These are phyloP conservation scores for Lagria hirta DNA, from an alignment of 2,888 invertebrate species.

Conservation along the genomic window DNA sequence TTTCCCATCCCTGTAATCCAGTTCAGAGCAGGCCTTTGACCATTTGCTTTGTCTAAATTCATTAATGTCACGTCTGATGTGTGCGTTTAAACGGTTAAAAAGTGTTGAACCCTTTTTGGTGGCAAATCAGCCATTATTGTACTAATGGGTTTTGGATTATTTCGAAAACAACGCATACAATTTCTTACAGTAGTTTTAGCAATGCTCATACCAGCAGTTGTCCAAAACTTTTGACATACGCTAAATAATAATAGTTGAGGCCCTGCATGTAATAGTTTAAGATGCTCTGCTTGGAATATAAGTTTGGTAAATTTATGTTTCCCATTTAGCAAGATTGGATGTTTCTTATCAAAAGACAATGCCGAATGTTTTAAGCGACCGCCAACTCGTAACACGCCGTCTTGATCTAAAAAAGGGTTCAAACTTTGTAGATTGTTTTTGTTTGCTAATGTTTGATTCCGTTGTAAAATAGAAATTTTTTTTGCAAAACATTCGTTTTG, in stretches of 20 bases:
- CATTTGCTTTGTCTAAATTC: no score
- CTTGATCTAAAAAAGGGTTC: constrained; percentile 34
- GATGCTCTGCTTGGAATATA: constrained; percentile 32
- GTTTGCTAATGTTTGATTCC: constrained; percentile 7
- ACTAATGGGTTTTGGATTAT: no score
- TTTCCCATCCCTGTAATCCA: background rate
- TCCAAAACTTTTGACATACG: no score
- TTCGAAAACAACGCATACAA: no score
- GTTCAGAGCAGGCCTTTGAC: background rate
- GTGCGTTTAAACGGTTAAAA: no score
- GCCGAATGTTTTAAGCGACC: constrained; percentile 34
- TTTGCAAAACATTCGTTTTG: constrained; percentile 5
- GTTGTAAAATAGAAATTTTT: constrained; percentile 4
- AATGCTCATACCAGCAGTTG: no score
- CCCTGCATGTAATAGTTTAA: constrained; percentile 32
- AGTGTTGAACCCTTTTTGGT: no score
- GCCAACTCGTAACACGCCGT: constrained; percentile 35
- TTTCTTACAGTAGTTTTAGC: no score
- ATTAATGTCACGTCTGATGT: no score
- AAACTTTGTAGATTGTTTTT: constrained; percentile 27
- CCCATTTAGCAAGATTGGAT: constrained; percentile 36
- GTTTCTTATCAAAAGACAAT: constrained; percentile 26
- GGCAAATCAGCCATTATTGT: no score
- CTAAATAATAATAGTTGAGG: no score
- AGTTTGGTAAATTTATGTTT: constrained; percentile 33